Percentiles rank a stretch among this genome's conserved stretches.
Conservation (phyloP, 2,888 invertebrate genomes). For the Drosophila setosimentum region DNA sequence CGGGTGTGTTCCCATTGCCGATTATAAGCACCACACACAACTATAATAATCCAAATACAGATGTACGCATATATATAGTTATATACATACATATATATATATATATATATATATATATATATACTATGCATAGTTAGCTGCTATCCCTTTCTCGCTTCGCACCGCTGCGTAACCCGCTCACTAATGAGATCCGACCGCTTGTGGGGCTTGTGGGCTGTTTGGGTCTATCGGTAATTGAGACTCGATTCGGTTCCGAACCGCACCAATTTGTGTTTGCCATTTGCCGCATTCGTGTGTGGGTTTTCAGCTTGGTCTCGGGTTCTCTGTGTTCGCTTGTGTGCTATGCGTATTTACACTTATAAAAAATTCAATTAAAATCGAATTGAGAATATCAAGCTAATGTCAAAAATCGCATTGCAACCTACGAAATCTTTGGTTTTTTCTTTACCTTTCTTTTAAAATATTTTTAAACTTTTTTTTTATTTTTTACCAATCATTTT, state of each 20-base stretch:
- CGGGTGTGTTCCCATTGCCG: conserved; percentile 57
- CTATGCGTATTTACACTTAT: neutral
- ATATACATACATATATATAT: neutral
- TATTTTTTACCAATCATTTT: no score
- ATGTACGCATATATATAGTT: neutral
- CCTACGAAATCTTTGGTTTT: neutral
- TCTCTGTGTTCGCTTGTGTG: neutral
- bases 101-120: neutral
- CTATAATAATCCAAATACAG: conserved; percentile 29
- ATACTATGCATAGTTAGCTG: neutral
- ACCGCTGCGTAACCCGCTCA: conserved; percentile 58
- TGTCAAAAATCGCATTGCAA: neutral
- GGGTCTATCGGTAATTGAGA: conserved; percentile 69
- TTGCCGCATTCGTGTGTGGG: conserved; percentile 52
- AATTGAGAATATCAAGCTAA: neutral
- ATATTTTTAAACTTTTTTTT: neutral
- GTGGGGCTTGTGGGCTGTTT: conserved; percentile 37
- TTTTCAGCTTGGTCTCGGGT: conserved; percentile 18
- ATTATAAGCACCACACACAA: conserved; percentile 40
- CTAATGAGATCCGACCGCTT: conserved; percentile 69
- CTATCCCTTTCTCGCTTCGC: neutral
- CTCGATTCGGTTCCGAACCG: conserved; percentile 70
- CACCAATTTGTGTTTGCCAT: conserved; percentile 73
- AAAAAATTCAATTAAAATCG: neutral
- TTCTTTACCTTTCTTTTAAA: no score